Conservation (phyloP, 2,113 vertebrate genomes). For the Eonycteris spelaea region DNA sequence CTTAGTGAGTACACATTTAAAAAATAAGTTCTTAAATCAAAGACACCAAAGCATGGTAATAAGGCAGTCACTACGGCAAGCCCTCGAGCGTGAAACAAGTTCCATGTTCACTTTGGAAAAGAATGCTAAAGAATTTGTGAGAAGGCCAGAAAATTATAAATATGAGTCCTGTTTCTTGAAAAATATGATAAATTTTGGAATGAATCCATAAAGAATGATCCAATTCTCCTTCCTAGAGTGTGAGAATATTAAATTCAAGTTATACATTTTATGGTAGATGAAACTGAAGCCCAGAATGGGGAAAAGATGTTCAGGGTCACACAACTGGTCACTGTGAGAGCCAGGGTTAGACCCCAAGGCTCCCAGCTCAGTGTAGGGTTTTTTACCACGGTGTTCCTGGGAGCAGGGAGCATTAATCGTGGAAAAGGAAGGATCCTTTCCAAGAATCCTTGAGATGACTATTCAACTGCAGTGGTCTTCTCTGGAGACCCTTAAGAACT, state of each 20-base stretch:
- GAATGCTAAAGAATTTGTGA: background rate
- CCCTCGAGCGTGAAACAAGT: background rate
- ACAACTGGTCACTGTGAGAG: background rate
- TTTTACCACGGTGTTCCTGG: background rate
- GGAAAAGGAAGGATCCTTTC: background rate
- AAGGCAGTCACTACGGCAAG: background rate
- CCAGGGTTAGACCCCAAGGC: background rate
- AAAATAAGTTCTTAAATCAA: conserved; percentile 24
- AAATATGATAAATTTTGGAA: conserved; percentile 43
- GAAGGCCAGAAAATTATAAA: conserved; percentile 25
- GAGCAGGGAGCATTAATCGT: background rate
- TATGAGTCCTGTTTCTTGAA: conserved; percentile 35
- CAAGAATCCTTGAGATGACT: conserved; percentile 36
- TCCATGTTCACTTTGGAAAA: background rate
- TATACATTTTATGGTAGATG: background rate
- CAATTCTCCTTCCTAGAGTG: background rate
- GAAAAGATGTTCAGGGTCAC: background rate
- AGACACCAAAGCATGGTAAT: background rate
- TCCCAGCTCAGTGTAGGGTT: background rate
- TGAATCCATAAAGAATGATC: background rate
- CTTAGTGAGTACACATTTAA: background rate
- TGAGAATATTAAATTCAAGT: conserved; percentile 31
- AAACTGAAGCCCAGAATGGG: conserved; percentile 6
- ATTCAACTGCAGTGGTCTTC: background rate
- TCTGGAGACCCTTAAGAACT: conserved; percentile 45